These are phyloP conservation scores for Brachionus angularis DNA, from an alignment of 1,140 invertebrate genomes.

Conservation along the genomic window DNA sequence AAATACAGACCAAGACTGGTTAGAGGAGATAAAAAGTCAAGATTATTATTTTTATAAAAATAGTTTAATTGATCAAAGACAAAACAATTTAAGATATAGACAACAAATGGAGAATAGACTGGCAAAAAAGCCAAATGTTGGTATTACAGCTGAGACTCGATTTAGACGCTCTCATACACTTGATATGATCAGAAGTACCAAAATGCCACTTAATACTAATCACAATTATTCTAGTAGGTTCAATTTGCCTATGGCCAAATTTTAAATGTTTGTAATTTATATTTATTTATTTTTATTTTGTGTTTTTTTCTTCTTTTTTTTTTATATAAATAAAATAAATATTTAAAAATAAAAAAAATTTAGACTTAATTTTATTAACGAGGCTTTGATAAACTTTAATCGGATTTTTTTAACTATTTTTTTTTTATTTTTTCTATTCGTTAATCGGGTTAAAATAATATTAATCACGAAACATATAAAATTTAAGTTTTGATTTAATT, in stretches of 20 bases:
- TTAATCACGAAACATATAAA: too few relatives aligned
- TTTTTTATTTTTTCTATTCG: too few relatives aligned
- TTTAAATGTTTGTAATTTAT: constrained; percentile 3
- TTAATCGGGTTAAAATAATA: too few relatives aligned
- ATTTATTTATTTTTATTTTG: too few relatives aligned
- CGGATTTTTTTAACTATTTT: too few relatives aligned
- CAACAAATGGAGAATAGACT: background rate
- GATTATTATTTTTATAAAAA: constrained; percentile 24
- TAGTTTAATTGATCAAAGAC: constrained; percentile 30
- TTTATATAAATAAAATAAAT: too few relatives aligned
- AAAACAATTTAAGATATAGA: too few relatives aligned
- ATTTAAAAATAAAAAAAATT: too few relatives aligned
- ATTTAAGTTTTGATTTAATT: too few relatives aligned
- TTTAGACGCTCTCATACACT: constrained; percentile 18
- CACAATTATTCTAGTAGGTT: background rate
- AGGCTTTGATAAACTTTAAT: too few relatives aligned
- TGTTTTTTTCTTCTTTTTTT: too few relatives aligned
- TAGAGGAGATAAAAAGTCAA: background rate
- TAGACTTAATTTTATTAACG: too few relatives aligned
- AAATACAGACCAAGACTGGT: background rate
- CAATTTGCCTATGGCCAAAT: constrained; percentile 21
- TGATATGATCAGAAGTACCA: constrained; percentile 20
- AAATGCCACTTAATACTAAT: background rate
- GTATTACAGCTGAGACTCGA: constrained; percentile 4
- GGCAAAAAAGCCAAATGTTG: background rate